Percentiles rank a stretch among this genome's conserved stretches.
phyloP scores from a whole-genome alignment of 2,113 vertebrate species.

The Hucho hucho region DNA sequence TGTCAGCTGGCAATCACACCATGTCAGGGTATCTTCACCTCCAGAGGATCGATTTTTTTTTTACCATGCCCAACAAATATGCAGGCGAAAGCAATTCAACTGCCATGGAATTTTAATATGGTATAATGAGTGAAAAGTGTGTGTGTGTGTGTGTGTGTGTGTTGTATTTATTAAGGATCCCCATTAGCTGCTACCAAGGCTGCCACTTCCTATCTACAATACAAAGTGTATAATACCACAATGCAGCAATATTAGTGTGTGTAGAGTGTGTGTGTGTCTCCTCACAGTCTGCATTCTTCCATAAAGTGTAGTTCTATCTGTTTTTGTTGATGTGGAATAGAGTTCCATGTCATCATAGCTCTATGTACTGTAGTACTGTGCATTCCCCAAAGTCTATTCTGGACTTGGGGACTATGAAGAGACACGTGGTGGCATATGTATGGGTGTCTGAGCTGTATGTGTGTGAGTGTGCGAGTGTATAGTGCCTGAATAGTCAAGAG shows the following conservation, averaged over 20 bases:
- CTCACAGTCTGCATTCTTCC: too few species aligned
- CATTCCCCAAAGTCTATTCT: too few species aligned
- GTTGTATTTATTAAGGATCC: too few species aligned
- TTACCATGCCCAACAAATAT: constrained; percentile 34
- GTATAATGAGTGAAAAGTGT: constrained; percentile 30
- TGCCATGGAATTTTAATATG: constrained; percentile 21
- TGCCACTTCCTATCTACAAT: too few species aligned
- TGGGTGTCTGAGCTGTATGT: not conserved
- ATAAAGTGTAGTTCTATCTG: too few species aligned
- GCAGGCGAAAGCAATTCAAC: constrained; percentile 11
- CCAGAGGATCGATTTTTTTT: constrained; percentile 42
- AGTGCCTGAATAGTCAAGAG: not conserved
- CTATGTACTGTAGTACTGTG: too few species aligned
- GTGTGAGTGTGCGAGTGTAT: not conserved
- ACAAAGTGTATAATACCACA: too few species aligned
- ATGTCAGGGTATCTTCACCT: constrained; percentile 51
- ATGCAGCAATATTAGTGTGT: not conserved
- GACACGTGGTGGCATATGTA: not conserved
- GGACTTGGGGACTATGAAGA: too few species aligned
- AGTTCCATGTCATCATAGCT: too few species aligned
- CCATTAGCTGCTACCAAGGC: too few species aligned
- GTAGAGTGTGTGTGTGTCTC: constrained; percentile 9
- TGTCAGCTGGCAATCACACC: constrained; percentile 63
- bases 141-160: constrained; percentile 13
- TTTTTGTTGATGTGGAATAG: too few species aligned